Base-by-base conservation (phyloP, 2,113 vertebrate genomes). In the Scopus umbretta region DNA sequence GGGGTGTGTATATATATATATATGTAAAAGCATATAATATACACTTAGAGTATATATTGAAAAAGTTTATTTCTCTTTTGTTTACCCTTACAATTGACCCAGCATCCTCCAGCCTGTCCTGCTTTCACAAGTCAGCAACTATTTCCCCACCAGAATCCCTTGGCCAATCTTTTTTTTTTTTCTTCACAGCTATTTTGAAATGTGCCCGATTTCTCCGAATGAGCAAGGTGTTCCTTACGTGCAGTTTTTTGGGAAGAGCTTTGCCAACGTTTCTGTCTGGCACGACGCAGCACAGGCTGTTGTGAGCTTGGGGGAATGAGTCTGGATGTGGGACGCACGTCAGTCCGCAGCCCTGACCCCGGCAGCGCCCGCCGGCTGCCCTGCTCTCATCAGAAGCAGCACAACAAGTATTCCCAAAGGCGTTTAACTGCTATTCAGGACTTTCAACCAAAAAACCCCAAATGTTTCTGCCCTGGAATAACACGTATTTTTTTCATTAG, bases 181-280 rank as follows among this genome's bases (percentile, higher is more conserved):
- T 50, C 59, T 16, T 18, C 49, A 13, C 82, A 12, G 86, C 94
- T 65, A 58, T 90, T 95, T 92, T 73, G 94, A 70, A 94, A 62
- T 50, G 92, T 88, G 94, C 95, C 95, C 47, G 18, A 65, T 95
- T 83, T 94, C 93, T 96, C 45, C 34, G 95, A 94, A 93, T 26
- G 88, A 97, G 94, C 97, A 90, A 98, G 96, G 95, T 95, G 96
- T 91, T 97, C 96, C 84, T 70, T 16, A 21, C 3, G 7, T 2
- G 43, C 5, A 0, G 23, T 92, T 93, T 97, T 70, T 95, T 83
- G 42, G 97, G 96, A 95, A 96, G 92, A 97, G 78, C 91, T 97
- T 96, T 91, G 95, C 75, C 14, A 95, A 86, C 5, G 74, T 78
- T 79, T 62, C 97, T 30, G 92, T 71, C 95, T 96, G 97, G 96